Percentiles rank a stretch among this genome's conserved stretches.
These are phyloP conservation scores for Lophura nycthemera DNA, from an alignment of 2,113 vertebrate species.

Conservation along the genomic window DNA sequence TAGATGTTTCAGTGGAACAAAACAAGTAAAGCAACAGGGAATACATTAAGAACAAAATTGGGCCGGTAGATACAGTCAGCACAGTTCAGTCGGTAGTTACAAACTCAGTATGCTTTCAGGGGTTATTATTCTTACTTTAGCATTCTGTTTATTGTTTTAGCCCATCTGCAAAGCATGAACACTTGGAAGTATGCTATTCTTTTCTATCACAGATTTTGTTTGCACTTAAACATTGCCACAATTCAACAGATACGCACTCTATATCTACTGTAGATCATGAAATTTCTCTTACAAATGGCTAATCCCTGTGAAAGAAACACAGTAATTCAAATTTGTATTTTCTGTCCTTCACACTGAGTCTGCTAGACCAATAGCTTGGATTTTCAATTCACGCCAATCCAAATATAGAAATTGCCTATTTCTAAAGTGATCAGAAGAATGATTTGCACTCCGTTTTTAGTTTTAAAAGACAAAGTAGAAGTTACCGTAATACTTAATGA, in stretches of 20 bases:
- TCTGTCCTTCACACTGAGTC: not conserved
- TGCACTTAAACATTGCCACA: not conserved
- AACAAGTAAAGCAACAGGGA: conserved; percentile 18
- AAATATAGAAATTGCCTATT: not conserved
- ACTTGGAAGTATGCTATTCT: not conserved
- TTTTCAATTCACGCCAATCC: not conserved
- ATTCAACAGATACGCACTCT: not conserved
- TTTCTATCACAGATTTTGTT: not conserved
- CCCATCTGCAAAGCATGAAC: not conserved
- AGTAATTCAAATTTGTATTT: not conserved
- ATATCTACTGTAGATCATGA: not conserved
- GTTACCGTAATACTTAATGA: not conserved
- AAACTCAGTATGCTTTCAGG: not conserved
- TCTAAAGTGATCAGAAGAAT: not conserved
- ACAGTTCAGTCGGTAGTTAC: not conserved
- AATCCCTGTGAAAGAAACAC: not conserved
- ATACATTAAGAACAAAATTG: conserved; percentile 2
- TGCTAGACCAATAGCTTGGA: not conserved
- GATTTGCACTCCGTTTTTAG: not conserved
- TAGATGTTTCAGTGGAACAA: not conserved
- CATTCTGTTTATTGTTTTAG: conserved; percentile 21
- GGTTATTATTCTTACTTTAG: not conserved
- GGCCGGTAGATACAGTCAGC: not conserved
- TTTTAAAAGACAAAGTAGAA: not conserved
- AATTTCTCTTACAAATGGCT: not conserved